Conservation (phyloP, 2,888 invertebrate species). For the Melieria omissa region DNA sequence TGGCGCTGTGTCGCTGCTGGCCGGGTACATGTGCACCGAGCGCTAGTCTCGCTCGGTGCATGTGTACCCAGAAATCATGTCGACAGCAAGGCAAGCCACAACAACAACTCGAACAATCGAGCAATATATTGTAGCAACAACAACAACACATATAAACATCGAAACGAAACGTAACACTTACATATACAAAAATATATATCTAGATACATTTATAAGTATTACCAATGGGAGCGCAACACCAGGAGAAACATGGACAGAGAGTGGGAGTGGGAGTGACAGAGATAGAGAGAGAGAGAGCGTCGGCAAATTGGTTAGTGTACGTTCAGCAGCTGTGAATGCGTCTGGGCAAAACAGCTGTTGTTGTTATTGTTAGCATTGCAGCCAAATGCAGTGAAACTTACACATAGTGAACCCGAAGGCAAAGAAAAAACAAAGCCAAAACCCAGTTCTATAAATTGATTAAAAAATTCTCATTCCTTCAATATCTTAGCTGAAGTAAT, state of each 20-base stretch:
- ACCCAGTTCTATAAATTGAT: no score
- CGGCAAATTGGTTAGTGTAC: no score
- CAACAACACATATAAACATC: background rate
- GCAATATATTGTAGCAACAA: background rate
- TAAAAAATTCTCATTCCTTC: no score
- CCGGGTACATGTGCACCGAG: constrained; percentile 35
- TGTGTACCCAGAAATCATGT: constrained; percentile 27
- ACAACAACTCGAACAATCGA: constrained; percentile 7
- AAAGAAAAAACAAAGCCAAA: no score
- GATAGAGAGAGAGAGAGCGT: no score
- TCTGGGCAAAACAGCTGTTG: no score
- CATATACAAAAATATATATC: background rate
- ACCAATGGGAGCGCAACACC: background rate
- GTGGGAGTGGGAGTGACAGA: no score
- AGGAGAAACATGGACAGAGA: constrained; percentile 8
- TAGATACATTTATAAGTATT: background rate
- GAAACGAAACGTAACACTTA: background rate
- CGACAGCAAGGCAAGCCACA: background rate
- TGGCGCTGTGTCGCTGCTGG: background rate
- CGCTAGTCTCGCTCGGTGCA: constrained; percentile 19
- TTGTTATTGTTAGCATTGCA: no score
- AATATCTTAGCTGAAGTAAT: no score
- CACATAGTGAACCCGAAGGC: no score
- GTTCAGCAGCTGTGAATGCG: no score
- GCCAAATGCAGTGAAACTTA: no score